A percentile compares a stretch with the other conserved stretches of the same genome.
phyloP scores from a whole-genome alignment of 2,888 invertebrate genomes.

The Priapulus caudatus region DNA sequence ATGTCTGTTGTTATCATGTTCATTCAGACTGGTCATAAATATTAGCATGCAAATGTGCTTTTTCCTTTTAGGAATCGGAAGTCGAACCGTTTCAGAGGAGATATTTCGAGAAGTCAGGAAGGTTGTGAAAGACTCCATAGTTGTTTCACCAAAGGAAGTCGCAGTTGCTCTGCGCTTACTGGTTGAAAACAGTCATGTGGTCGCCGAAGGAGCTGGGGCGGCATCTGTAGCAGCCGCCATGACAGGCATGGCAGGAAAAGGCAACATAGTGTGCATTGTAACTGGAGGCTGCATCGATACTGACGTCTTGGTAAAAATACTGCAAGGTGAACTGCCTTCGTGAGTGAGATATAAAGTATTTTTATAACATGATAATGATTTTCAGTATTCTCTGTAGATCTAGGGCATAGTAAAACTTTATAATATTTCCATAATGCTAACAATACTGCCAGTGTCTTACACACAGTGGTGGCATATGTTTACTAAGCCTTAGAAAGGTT shows the following conservation, averaged over 20 bases:
- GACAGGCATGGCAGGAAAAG: slow-evolving; percentile 23
- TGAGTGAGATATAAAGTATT: too few relatives aligned
- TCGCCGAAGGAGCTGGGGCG: slow-evolving; percentile 35
- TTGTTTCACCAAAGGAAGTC: slow-evolving; percentile 27
- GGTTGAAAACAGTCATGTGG: slow-evolving; percentile 29
- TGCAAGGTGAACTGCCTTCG: slow-evolving; percentile 17
- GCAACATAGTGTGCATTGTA: slow-evolving; percentile 32
- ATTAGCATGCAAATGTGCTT: too few relatives aligned
- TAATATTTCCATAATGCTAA: too few relatives aligned
- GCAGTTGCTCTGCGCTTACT: slow-evolving; percentile 28
- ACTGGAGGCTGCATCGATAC: slow-evolving; percentile 35
- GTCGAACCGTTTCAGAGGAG: slow-evolving; percentile 26
- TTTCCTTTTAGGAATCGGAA: slow-evolving; percentile 19
- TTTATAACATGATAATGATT: too few relatives aligned
- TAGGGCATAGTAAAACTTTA: too few relatives aligned
- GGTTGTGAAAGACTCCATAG: slow-evolving; percentile 27
- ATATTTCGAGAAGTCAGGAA: slow-evolving; percentile 31
- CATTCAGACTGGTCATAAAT: too few relatives aligned
- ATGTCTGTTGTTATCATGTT: too few relatives aligned
- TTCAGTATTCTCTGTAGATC: too few relatives aligned
- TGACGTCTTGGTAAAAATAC: slow-evolving; percentile 20
- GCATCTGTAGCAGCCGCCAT: slow-evolving; percentile 28
- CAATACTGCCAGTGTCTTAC: too few relatives aligned
- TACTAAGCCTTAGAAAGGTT: too few relatives aligned
- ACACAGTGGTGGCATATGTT: too few relatives aligned